Percentiles rank a stretch among this genome's conserved stretches.
These are phyloP conservation scores for Hormaphis cornu DNA, from an alignment of 1,140 invertebrate species.

Conservation along the genomic window DNA sequence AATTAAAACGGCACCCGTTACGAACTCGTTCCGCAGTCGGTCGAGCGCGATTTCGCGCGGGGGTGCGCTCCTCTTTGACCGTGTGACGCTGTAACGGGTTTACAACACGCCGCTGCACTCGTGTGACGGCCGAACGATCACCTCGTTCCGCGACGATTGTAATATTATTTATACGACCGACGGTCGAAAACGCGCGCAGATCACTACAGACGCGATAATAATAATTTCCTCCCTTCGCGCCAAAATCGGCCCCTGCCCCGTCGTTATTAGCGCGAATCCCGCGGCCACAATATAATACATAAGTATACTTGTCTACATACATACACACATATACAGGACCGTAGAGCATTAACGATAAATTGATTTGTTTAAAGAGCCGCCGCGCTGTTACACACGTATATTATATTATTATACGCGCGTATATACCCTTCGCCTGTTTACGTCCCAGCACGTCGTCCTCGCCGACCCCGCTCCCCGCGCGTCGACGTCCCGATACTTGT, in stretches of 20 bases:
- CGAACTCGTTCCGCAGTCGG: slow-evolving; percentile 6
- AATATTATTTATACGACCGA: too few species aligned
- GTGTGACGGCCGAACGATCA: slow-evolving; percentile 24
- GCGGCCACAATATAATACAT: slow-evolving; percentile 1
- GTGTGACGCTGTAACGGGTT: slow-evolving; percentile 17
- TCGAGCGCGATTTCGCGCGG: too few species aligned
- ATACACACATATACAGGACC: neutral
- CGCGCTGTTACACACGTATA: neutral
- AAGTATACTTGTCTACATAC: neutral
- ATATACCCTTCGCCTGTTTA: too few species aligned
- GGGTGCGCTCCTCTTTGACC: slow-evolving; percentile 9
- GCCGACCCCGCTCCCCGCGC: neutral
- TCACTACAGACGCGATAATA: too few species aligned
- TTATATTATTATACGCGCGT: too few species aligned
- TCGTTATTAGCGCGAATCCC: slow-evolving; percentile 29
- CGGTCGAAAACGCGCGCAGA: too few species aligned
- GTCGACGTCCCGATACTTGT: neutral
- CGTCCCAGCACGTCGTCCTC: neutral
- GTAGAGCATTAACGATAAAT: slow-evolving; percentile 30
- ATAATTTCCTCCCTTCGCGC: slow-evolving; percentile 12
- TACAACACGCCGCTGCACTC: too few species aligned
- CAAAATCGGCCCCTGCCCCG: neutral
- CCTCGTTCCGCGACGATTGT: too few species aligned
- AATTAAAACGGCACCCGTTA: slow-evolving; percentile 20
- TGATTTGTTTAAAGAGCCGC: slow-evolving; percentile 30